Evolutionary conservation across 2,797 vertebrate genomes (phyloP), one percentile per base, ranked within the genome.

Genomic region (Tragelaphus oryx): DNA sequence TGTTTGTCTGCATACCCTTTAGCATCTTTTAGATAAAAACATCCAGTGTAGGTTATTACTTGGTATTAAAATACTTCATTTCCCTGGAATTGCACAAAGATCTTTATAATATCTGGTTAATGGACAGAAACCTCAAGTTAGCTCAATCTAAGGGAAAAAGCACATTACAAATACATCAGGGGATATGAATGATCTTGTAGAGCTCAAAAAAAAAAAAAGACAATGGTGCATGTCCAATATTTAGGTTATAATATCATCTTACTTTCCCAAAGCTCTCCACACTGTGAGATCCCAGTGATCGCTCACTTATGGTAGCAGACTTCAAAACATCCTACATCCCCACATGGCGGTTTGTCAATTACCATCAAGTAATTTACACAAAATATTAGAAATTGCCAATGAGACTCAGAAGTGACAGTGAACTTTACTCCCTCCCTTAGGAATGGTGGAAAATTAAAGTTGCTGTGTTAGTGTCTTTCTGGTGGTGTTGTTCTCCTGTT

Each of bases 41-140:
- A 87, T 88, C 30, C 44, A 82, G 9, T 37, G 22, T 28, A 87
- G 9, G n/a, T 48, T 95, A 89, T 59, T 87, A 57, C 13, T 93
- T 24, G 71, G 28, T 76, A 60, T 76, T 94, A 83, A 85, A 96
- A 95, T 93, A 91, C 22, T 74, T 52, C 17, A 55, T 80, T 96
- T 93, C 68, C 57, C 20, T 74, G 65, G 30, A 87, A 84, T 48
- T 54, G 13, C 26, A 62, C 37, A 89, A 79, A 78, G 24, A 10
- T 18, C n/a, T 95, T 93, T 95, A 87, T 68, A 59, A 80, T 79
- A 84, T 88, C 54, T 89, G 62, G 80, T 87, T 95, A 96, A 93
- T 94, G 55, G 52, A 91, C 80, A 94, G 82, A 96, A 95, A 85
- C 62, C 8, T 90, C 54, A 81, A 54, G 33, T 26, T 78, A 54